A percentile compares a stretch with the other conserved stretches of the same genome.
These are phyloP conservation scores for Drosophila teissieri DNA, from an alignment of 1,140 invertebrate species.

Conservation along the genomic window DNA sequence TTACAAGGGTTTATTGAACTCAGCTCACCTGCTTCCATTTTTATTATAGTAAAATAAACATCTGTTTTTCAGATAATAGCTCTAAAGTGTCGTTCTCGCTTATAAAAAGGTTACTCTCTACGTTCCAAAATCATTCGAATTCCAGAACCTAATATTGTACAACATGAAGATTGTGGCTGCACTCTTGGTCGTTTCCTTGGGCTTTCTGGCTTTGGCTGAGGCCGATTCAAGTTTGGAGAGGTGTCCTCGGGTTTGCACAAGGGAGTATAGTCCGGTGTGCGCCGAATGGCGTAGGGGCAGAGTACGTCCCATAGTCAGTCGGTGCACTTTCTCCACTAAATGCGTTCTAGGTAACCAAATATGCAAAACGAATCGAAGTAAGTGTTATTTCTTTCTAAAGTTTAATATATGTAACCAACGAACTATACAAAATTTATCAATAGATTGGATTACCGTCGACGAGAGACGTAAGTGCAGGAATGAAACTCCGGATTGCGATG, in stretches of 20 bases:
- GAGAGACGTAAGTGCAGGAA: neutral
- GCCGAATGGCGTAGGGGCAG: conserved; percentile 14
- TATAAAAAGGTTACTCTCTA: conserved; percentile 24
- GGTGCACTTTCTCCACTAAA: conserved; percentile 35
- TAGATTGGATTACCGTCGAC: conserved; percentile 23
- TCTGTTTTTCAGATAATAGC: conserved; percentile 1
- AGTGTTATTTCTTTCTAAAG: neutral
- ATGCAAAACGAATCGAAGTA: conserved; percentile 24
- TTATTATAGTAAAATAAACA: conserved; percentile 9
- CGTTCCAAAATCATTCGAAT: neutral
- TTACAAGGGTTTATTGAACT: conserved; percentile 32
- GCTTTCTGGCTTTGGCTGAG: conserved; percentile 11
- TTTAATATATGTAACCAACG: neutral
- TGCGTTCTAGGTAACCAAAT: conserved; percentile 21
- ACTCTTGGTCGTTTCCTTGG: conserved; percentile 21
- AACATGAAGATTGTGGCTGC: conserved; percentile 26
- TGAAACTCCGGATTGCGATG: conserved; percentile 13
- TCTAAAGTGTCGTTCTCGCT: neutral
- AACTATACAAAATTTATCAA: neutral
- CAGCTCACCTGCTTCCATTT: conserved; percentile 9
- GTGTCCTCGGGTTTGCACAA: conserved; percentile 16
- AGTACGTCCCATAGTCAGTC: neutral
- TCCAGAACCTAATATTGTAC: neutral
- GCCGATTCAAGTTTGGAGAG: neutral
- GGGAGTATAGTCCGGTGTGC: conserved; percentile 23